A percentile compares a stretch with the other conserved stretches of the same genome.
Conservation (phyloP, 1,140 invertebrate species). For the Aphelinus atriplicis region DNA sequence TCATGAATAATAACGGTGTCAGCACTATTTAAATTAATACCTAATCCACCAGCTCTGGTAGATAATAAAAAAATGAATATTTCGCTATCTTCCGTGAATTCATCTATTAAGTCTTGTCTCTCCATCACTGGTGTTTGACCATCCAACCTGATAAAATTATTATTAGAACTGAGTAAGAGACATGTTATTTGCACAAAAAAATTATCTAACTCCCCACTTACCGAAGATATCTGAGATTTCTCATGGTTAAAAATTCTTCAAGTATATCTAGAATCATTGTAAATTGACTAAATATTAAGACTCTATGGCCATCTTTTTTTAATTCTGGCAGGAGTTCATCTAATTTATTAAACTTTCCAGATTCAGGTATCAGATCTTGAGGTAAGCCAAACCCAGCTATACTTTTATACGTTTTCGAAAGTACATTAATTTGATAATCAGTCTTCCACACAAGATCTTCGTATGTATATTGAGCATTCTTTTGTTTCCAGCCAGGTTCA, state of each 20-base stretch:
- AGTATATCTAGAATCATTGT: slow-evolving; percentile 91
- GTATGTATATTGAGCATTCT: slow-evolving; percentile 82
- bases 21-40: slow-evolving; percentile 92
- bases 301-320: slow-evolving; percentile 78
- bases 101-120: slow-evolving; percentile 83
- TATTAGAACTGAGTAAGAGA: neutral
- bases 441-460: slow-evolving; percentile 89
- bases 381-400: slow-evolving; percentile 69
- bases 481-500: slow-evolving; percentile 80
- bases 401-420: slow-evolving; percentile 73
- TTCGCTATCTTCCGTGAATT: slow-evolving; percentile 76
- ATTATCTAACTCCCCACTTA: neutral
- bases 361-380: slow-evolving; percentile 76
- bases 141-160: slow-evolving; percentile 70
- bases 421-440: slow-evolving; percentile 90
- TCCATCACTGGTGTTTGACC: slow-evolving; percentile 84
- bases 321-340: slow-evolving; percentile 82
- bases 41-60: slow-evolving; percentile 86
- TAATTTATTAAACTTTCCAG: slow-evolving; percentile 86
- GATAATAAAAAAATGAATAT: slow-evolving; percentile 87
- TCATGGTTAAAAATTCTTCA: slow-evolving; percentile 83
- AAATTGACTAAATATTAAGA: slow-evolving; percentile 95
- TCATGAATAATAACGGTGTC: slow-evolving; percentile 96
- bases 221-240: slow-evolving; percentile 78
- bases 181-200: neutral